Base-by-base conservation (phyloP, 2,888 invertebrate species). In the Stenchaetothrips biformis region DNA sequence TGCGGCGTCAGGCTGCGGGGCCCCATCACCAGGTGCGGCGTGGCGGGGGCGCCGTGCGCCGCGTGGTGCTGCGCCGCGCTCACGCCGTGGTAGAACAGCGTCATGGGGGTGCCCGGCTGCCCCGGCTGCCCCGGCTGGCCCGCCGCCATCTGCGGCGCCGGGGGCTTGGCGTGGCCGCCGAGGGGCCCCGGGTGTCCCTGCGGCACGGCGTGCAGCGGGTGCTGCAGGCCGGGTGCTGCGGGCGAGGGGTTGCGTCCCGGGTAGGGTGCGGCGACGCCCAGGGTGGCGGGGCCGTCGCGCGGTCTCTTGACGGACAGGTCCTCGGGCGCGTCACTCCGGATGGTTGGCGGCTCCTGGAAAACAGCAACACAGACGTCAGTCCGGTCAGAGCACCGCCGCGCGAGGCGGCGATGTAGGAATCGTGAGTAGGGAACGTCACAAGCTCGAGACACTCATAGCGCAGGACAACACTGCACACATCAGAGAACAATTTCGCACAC, bases 1-100 rank as follows among this genome's bases (percentile, higher is more conserved):
- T 86, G 2, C 86, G 87, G 87, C 82, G 86, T 86, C 79, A 86
- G 86, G 0, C 86, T 85, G 0, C 85, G 86, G 1, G 86, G 86
- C 77, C 85, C 84, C 81, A 84, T 85, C 78, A 86, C 86, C 3
- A 83, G 81, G 80, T 86, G 86, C 59, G 84, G 83, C 81, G 78
- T 27, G 83, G 81, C 37, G 79, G 86, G 85, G 83, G 84, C 47
- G 82, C 84, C 82, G 83, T 84, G 79, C 81, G 83, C 81, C 49
- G 82, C 81, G 79, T 84, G 83, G 80, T 84, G 84, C 81, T 86
- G 87, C 25, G 87, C 86, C 80, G 87, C 84, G 87, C 86, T 81
- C 87, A 87, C 83, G 88, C 87, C 81, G 89, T 87, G 81, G 67
- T 74, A 74, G 67, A 25, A 74, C 37, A 37, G 84, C 80, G 67